These are phyloP conservation scores for Holocentrus rufus DNA, from an alignment of 2,797 vertebrate genomes.

Conservation along the genomic window DNA sequence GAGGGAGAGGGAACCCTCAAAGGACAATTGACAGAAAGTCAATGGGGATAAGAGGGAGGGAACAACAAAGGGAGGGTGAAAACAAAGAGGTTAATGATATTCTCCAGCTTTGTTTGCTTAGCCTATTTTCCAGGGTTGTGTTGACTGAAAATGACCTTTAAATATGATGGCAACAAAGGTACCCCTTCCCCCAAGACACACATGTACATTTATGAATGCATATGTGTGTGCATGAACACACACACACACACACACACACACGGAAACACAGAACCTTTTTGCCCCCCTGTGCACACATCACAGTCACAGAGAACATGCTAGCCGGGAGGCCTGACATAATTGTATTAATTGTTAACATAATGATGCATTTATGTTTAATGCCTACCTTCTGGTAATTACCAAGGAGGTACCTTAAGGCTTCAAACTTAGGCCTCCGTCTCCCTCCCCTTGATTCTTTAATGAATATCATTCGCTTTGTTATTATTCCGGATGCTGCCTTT, in stretches of 20 bases:
- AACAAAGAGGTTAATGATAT: conserved; percentile 33
- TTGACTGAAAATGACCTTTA: conserved; percentile 36
- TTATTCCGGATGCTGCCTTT: conserved; percentile 48
- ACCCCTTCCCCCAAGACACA: conserved; percentile 2
- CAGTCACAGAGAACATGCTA: conserved; percentile 49
- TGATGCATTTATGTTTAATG: conserved; percentile 83
- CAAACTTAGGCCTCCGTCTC: conserved; percentile 39
- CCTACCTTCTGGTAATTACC: conserved; percentile 80
- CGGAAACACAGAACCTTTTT: conserved; percentile 6
- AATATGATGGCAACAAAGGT: conserved; percentile 25
- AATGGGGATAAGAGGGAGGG: conserved; percentile 13
- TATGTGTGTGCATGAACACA: conserved; percentile 19
- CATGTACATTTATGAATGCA: conserved; percentile 19
- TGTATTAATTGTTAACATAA: conserved; percentile 86
- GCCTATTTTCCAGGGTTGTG: conserved; percentile 23
- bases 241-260: conserved; percentile 19
- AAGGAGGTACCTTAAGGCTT: conserved; percentile 72
- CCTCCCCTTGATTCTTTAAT: conserved; percentile 47
- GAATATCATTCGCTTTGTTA: conserved; percentile 65
- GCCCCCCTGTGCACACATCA: conserved; percentile 31
- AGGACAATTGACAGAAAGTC: conserved; percentile 17
- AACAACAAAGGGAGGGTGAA: conserved; percentile 11
- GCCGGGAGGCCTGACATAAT: conserved; percentile 74
- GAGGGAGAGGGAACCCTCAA: background rate
- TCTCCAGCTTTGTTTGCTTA: conserved; percentile 31